A percentile compares a stretch with the other conserved stretches of the same genome.
phyloP scores from a whole-genome alignment of 2,797 vertebrate genomes.

The Sarcoramphus papa region DNA sequence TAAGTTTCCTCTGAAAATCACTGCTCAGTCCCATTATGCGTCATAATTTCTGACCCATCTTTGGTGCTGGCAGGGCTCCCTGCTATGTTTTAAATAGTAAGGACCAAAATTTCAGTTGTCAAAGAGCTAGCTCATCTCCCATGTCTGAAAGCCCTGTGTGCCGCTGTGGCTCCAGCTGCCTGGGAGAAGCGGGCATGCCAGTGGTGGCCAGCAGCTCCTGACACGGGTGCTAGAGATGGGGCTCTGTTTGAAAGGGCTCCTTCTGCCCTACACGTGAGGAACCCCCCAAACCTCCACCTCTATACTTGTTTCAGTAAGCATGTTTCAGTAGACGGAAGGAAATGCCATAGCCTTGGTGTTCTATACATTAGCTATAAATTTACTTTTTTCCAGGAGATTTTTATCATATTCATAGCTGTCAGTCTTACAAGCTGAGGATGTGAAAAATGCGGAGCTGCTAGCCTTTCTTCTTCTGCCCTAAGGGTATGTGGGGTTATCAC shows the following conservation, averaged over 20 bases:
- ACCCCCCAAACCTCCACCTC: neutral
- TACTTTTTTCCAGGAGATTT: neutral
- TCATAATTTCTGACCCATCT: neutral
- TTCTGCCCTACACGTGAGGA: neutral
- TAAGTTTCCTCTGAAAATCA: slow-evolving; percentile 14
- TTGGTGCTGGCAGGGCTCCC: neutral
- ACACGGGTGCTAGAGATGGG: neutral
- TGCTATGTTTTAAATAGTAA: neutral
- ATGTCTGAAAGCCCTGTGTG: rapidly evolving
- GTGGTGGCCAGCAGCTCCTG: neutral
- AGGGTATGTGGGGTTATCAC: neutral
- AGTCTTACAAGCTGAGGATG: neutral
- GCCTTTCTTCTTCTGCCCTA: slow-evolving; percentile 15
- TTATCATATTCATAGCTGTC: neutral
- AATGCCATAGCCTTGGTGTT: neutral
- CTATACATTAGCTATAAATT: neutral
- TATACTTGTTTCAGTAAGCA: neutral
- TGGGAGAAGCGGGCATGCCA: neutral
- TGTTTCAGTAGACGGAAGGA: neutral
- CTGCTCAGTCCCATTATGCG: neutral
- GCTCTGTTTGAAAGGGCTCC: neutral
- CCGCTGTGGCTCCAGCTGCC: neutral
- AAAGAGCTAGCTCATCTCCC: neutral
- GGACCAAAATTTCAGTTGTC: neutral
- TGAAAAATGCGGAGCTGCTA: neutral